These are phyloP conservation scores for Toxotes jaculatrix DNA, from an alignment of 2,113 vertebrate species.

Conservation along the genomic window DNA sequence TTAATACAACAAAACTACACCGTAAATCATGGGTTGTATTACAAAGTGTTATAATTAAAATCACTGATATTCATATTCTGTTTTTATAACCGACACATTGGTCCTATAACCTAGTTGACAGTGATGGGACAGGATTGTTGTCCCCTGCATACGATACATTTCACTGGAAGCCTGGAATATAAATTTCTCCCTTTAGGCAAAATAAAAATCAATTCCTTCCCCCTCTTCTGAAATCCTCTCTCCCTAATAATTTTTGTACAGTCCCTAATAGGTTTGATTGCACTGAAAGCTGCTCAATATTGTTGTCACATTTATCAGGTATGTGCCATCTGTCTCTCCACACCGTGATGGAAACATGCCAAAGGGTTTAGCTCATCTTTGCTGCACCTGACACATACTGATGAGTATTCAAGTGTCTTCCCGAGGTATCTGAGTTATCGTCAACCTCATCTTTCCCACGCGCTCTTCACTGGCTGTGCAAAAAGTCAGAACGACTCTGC, in stretches of 20 bases:
- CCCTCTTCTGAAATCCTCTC: neutral
- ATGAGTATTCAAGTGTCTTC: slow-evolving; percentile 45
- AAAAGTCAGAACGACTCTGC: slow-evolving; percentile 2
- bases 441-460: slow-evolving; percentile 8
- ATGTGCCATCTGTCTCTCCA: slow-evolving; percentile 34
- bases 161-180: neutral
- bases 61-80: neutral
- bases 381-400: slow-evolving; percentile 39
- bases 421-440: slow-evolving; percentile 27
- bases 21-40: too few species aligned
- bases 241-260: neutral
- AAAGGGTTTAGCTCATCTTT: slow-evolving; percentile 17
- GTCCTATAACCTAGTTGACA: neutral
- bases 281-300: slow-evolving; percentile 12
- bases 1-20: too few species aligned
- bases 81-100: neutral
- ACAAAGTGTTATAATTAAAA: neutral
- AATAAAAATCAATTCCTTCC: neutral
- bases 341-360: slow-evolving; percentile 39
- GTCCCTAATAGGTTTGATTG: slow-evolving; percentile 11
- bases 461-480: slow-evolving; percentile 28
- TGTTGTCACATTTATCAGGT: slow-evolving; percentile 37
- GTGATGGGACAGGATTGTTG: neutral
- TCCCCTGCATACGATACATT: neutral
- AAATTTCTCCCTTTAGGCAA: neutral